These are phyloP conservation scores for Steromphala cineraria DNA, from an alignment of 2,888 invertebrate genomes.

Conservation along the genomic window DNA sequence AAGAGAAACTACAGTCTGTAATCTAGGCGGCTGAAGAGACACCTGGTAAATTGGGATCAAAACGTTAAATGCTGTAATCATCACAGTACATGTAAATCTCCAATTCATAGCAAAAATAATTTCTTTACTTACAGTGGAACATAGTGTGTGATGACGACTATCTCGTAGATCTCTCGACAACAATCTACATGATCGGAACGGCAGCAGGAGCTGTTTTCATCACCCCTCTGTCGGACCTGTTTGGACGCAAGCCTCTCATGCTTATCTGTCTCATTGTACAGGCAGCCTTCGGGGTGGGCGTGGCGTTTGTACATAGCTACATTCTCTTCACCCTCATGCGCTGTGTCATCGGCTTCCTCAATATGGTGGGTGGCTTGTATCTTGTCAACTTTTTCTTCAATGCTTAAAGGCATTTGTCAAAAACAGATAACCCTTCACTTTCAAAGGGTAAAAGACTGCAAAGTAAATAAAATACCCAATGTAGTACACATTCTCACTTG, in stretches of 20 bases:
- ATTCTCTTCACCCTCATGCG: slow-evolving; percentile 54
- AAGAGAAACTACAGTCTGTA: no score
- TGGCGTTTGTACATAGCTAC: slow-evolving; percentile 51
- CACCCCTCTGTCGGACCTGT: slow-evolving; percentile 60
- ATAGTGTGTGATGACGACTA: slow-evolving; percentile 62
- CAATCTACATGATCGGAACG: slow-evolving; percentile 65
- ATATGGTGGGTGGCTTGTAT: slow-evolving; percentile 52
- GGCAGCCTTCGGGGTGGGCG: slow-evolving; percentile 51
- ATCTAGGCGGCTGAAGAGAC: no score
- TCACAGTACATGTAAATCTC: no score
- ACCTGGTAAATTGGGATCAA: no score
- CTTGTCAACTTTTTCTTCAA: neutral
- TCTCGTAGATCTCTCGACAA: slow-evolving; percentile 61
- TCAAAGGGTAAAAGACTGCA: no score
- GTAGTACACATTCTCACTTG: no score
- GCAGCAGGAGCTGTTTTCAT: slow-evolving; percentile 58
- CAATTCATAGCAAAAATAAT: no score
- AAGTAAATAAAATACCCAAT: no score
- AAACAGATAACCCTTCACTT: no score
- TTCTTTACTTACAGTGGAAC: slow-evolving; percentile 59
- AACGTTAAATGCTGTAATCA: no score
- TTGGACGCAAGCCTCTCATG: slow-evolving; percentile 60
- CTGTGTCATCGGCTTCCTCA: slow-evolving; percentile 61
- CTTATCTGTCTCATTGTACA: slow-evolving; percentile 53
- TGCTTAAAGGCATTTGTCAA: no score